A percentile compares a stretch with the other conserved stretches of the same genome.
Evolutionary conservation across 23 tunicate species (phyloP).

Genomic region (Trididemnum miniatum): DNA sequence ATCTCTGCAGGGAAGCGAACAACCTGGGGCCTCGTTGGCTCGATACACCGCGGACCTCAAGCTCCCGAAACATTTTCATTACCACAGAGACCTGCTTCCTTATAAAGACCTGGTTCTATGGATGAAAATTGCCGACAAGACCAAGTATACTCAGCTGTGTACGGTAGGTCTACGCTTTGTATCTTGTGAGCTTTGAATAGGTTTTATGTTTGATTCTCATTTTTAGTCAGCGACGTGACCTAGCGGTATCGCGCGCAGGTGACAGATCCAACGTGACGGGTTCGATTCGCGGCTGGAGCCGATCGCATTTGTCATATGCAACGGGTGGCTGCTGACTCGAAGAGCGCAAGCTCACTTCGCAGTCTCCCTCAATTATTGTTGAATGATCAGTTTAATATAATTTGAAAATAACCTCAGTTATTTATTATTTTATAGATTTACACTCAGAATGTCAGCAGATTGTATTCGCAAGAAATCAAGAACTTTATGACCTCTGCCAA

Average conservation of each 20-base stretch:
- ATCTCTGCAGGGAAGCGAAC: constrained; percentile 71
- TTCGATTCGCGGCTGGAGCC: no score
- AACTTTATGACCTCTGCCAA: constrained; percentile 69
- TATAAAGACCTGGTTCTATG: constrained; percentile 80
- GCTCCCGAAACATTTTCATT: constrained; percentile 87
- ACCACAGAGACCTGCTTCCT: constrained; percentile 84
- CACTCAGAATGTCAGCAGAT: constrained; percentile 68
- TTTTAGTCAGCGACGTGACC: no score
- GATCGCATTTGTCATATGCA: no score
- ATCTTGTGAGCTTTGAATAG: no score
- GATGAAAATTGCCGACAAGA: constrained; percentile 92
- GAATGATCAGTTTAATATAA: no score
- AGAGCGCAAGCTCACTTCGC: no score
- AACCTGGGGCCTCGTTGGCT: constrained; percentile 41
- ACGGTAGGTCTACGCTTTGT: constrained; percentile 67
- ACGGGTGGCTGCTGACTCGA: no score
- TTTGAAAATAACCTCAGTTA: neutral
- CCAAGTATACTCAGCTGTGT: constrained; percentile 77
- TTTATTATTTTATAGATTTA: constrained; percentile 44
- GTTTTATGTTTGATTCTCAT: no score
- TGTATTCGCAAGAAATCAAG: constrained; percentile 83
- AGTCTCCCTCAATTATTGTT: no score
- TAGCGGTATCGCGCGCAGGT: no score
- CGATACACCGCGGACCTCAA: constrained; percentile 42
- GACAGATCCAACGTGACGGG: no score